These are phyloP conservation scores for Panthera leo DNA, from an alignment of 2,113 vertebrate species.

Conservation along the genomic window DNA sequence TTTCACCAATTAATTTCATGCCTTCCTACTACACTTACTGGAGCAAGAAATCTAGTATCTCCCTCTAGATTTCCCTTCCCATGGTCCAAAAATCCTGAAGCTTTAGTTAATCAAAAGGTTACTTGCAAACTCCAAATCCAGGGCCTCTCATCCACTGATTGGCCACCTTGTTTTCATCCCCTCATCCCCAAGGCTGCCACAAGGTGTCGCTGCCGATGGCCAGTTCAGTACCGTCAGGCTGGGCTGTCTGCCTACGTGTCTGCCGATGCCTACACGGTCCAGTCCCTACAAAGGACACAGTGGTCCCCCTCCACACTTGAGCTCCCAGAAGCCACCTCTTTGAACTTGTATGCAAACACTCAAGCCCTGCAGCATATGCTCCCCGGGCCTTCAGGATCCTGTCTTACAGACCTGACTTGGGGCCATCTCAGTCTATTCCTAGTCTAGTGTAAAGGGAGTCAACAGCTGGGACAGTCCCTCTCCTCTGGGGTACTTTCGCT, in stretches of 20 bases:
- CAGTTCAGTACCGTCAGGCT: no score
- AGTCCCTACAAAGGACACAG: rapidly evolving
- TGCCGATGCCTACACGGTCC: rapidly evolving
- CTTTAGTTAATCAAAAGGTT: not conserved
- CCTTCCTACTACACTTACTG: not conserved
- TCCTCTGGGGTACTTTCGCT: not conserved
- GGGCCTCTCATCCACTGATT: not conserved
- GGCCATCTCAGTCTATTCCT: not conserved
- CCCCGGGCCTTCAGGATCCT: not conserved
- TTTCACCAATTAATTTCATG: not conserved
- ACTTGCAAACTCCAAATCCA: not conserved
- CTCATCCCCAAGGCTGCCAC: not conserved
- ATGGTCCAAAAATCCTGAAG: not conserved
- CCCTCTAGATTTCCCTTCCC: not conserved
- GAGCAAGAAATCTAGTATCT: not conserved
- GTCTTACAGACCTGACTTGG: not conserved
- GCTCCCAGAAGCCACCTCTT: not conserved
- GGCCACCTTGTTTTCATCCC: no score
- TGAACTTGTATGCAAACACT: not conserved
- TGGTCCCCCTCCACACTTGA: not conserved
- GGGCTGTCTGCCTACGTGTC: not conserved
- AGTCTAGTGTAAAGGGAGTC: not conserved
- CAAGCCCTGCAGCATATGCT: not conserved
- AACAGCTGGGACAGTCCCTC: no score
- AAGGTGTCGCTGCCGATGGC: not conserved